Percentiles rank a stretch among this genome's conserved stretches.
phyloP scores from a whole-genome alignment of 2,888 invertebrate genomes.

The Acanthosepion esculentum region DNA sequence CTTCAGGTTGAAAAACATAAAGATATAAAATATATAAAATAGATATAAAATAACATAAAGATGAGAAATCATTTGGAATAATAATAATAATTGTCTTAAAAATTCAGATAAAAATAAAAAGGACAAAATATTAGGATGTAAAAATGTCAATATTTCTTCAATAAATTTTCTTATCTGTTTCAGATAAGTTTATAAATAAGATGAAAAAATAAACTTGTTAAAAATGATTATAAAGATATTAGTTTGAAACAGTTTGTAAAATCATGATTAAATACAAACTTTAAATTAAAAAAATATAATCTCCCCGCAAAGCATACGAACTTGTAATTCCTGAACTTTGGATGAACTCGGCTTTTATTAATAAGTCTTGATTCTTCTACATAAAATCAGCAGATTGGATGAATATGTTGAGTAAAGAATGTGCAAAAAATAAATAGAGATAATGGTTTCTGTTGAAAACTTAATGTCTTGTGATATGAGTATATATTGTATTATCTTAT shows the following conservation, averaged over 20 bases:
- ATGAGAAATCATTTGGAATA: too few relatives aligned
- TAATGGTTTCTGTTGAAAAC: neutral
- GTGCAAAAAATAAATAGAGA: neutral
- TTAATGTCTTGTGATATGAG: neutral
- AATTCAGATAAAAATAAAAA: too few relatives aligned
- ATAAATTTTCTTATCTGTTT: neutral
- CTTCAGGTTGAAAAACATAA: too few relatives aligned
- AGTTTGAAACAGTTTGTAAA: neutral
- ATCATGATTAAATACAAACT: neutral
- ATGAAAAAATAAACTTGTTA: neutral
- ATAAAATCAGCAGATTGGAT: neutral
- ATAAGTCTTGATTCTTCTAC: neutral
- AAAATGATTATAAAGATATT: neutral
- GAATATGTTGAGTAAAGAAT: neutral
- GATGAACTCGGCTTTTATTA: neutral
- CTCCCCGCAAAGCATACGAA: neutral
- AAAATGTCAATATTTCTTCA: neutral
- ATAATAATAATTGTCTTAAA: too few relatives aligned
- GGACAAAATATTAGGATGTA: neutral
- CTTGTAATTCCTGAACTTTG: too few relatives aligned
- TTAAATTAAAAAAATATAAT: neutral
- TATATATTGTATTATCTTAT: neutral
- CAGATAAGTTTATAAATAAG: neutral
- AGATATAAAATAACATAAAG: too few relatives aligned
- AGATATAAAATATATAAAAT: too few relatives aligned